phyloP scores from a whole-genome alignment of 1,140 invertebrate species.

The Panagrolaimus sp. region DNA sequence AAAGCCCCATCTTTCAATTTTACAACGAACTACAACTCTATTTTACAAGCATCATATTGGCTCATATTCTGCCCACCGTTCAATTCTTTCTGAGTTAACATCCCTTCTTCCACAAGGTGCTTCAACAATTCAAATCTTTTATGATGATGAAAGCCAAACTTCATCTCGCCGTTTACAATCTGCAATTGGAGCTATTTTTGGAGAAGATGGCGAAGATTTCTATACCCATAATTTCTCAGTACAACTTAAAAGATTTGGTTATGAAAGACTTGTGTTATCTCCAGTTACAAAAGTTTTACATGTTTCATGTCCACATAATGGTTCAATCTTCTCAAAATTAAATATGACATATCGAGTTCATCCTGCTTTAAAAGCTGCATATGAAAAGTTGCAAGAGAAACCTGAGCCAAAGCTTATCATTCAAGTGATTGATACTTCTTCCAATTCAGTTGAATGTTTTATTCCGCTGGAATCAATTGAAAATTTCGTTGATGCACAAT shows the following conservation, averaged over 20 bases:
- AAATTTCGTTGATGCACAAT: not conserved
- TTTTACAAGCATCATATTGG: constrained; percentile 13
- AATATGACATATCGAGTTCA: not conserved
- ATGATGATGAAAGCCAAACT: not conserved
- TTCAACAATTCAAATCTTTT: not conserved
- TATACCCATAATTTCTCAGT: not conserved
- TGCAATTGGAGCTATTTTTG: not conserved
- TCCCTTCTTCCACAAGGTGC: not conserved
- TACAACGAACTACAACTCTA: not conserved
- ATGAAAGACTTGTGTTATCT: not conserved
- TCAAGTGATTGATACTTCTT: not conserved
- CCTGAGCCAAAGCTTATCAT: not conserved
- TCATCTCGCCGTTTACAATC: not conserved
- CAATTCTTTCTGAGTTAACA: not conserved
- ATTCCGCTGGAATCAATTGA: not conserved
- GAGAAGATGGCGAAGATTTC: constrained; percentile 10
- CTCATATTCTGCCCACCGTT: not conserved
- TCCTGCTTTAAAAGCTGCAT: not conserved
- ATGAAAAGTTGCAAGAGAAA: not conserved
- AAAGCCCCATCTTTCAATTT: too few species aligned
- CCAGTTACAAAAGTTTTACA: not conserved
- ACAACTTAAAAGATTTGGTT: not conserved
- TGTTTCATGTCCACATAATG: not conserved
- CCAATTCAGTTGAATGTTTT: not conserved
- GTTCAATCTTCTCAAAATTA: not conserved